Conservation (phyloP, 2,888 invertebrate species). For the Eilema depressum region DNA sequence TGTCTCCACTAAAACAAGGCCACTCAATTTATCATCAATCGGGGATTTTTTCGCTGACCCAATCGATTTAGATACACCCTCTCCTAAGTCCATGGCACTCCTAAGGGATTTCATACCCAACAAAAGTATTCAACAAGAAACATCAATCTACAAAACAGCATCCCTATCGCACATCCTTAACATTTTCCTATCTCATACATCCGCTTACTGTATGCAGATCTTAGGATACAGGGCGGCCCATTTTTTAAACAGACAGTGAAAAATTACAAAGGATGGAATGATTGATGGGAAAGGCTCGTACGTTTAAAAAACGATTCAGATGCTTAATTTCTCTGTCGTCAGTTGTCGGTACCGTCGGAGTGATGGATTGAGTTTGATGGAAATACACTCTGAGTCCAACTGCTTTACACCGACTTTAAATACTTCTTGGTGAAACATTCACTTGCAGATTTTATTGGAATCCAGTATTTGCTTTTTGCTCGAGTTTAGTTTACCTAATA, state of each 20-base stretch:
- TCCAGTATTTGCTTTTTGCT: not conserved
- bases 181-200: slow-evolving; percentile 21
- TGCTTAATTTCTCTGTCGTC: slow-evolving; percentile 82
- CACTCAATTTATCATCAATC: not conserved
- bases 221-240: slow-evolving; percentile 38
- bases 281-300: slow-evolving; percentile 73
- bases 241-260: slow-evolving; percentile 74
- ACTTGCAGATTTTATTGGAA: slow-evolving; percentile 1
- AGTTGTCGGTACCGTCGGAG: slow-evolving; percentile 64
- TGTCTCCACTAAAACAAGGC: not conserved
- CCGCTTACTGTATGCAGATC: slow-evolving; percentile 40
- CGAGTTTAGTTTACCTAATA: not conserved
- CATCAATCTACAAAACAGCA: slow-evolving; percentile 10
- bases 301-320: slow-evolving; percentile 80
- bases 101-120: not conserved
- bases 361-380: slow-evolving; percentile 71
- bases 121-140: not conserved
- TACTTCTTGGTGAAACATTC: not conserved
- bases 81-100: not conserved
- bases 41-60: not conserved
- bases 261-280: slow-evolving; percentile 75
- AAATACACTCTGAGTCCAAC: slow-evolving; percentile 39
- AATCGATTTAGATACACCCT: not conserved
- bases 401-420: slow-evolving; percentile 13
- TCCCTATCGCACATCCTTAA: not conserved